These are phyloP conservation scores for Dermolepida albohirtum DNA, from an alignment of 2,888 invertebrate species.

Conservation along the genomic window DNA sequence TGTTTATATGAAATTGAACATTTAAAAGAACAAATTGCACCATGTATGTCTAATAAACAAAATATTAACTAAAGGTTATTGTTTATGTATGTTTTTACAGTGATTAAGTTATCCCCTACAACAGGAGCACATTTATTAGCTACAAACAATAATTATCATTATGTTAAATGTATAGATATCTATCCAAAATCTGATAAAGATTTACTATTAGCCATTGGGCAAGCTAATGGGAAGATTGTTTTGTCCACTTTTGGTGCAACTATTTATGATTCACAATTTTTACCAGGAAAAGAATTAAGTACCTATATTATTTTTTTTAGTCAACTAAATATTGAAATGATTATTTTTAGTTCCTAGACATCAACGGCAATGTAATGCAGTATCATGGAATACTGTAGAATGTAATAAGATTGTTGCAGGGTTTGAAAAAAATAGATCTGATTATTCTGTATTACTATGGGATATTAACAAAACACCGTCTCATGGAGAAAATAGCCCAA, in stretches of 20 bases:
- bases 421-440: slow-evolving; percentile 89
- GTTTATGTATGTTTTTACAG: slow-evolving; percentile 63
- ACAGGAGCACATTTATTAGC: slow-evolving; percentile 78
- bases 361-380: slow-evolving; percentile 85
- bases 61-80: slow-evolving; percentile 43
- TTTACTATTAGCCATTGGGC: slow-evolving; percentile 86
- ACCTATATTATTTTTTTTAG: slow-evolving; percentile 43
- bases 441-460: slow-evolving; percentile 91
- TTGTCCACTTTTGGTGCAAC: slow-evolving; percentile 81
- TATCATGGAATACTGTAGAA: slow-evolving; percentile 90
- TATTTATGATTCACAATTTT: slow-evolving; percentile 74
- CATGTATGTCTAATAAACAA: slow-evolving; percentile 48
- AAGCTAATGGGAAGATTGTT: slow-evolving; percentile 88
- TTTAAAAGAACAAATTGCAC: slow-evolving; percentile 69
- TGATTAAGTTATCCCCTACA: slow-evolving; percentile 76
- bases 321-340: background rate
- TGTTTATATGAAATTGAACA: slow-evolving; percentile 83
- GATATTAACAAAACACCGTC: slow-evolving; percentile 71
- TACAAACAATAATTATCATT: slow-evolving; percentile 79
- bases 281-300: slow-evolving; percentile 85
- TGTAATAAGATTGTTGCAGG: slow-evolving; percentile 86
- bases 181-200: slow-evolving; percentile 83
- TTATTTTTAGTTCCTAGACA: slow-evolving; percentile 79
- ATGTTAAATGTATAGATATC: slow-evolving; percentile 89
- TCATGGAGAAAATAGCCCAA: slow-evolving; percentile 53